Percentiles rank a stretch among this genome's conserved stretches.
These are phyloP conservation scores for Drosophila gaucha DNA, from an alignment of 2,888 invertebrate species.

Conservation along the genomic window DNA sequence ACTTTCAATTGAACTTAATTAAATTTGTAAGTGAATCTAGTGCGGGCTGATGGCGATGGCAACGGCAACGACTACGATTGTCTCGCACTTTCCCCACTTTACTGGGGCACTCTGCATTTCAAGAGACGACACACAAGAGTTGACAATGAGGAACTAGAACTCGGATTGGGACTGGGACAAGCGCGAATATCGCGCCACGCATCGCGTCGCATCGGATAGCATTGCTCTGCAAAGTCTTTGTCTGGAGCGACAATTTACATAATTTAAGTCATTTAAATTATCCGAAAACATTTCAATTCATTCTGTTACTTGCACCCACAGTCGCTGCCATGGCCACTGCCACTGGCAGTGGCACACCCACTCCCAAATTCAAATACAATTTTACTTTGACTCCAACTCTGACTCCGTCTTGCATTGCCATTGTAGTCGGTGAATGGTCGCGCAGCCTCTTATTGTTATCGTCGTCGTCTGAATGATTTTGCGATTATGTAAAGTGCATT, in stretches of 20 bases:
- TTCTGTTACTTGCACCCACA: constrained; percentile 58
- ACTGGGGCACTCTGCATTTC: constrained; percentile 41
- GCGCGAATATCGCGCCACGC: constrained; percentile 24
- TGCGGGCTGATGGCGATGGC: constrained; percentile 69
- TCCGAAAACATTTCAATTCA: constrained; percentile 80
- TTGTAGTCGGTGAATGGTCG: constrained; percentile 45
- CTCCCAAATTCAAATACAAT: background rate
- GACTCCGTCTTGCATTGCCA: constrained; percentile 27
- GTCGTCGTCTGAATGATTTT: constrained; percentile 72
- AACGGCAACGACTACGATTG: constrained; percentile 6
- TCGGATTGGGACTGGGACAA: constrained; percentile 21
- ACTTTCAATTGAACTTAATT: constrained; percentile 84
- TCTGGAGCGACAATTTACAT: constrained; percentile 83
- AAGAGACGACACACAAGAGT: constrained; percentile 40
- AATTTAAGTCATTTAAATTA: constrained; percentile 82
- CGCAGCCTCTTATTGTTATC: constrained; percentile 46
- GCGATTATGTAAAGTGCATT: constrained; percentile 81
- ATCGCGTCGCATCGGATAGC: constrained; percentile 18
- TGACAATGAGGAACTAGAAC: constrained; percentile 55
- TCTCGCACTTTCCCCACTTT: constrained; percentile 21
- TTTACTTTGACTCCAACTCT: constrained; percentile 6
- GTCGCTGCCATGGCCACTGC: constrained; percentile 17
- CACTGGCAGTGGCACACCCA: constrained; percentile 5
- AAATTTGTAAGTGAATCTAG: constrained; percentile 85
- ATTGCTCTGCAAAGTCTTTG: constrained; percentile 49